A percentile compares a stretch with the other conserved stretches of the same genome.
Conservation (phyloP, 2,113 vertebrate species). For the Micromys minutus region DNA sequence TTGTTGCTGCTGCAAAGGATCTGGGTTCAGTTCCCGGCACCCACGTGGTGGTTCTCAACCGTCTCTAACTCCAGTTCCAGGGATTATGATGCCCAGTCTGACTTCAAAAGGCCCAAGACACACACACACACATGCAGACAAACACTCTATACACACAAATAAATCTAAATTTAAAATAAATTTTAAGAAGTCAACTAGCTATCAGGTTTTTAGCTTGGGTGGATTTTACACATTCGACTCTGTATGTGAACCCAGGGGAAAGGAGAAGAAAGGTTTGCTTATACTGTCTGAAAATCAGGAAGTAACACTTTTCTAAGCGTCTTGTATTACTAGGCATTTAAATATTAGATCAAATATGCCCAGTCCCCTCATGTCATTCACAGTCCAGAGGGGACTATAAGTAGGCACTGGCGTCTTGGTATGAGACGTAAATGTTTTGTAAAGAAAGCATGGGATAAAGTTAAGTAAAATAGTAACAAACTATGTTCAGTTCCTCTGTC, state of each 20-base stretch:
- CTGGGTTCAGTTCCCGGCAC: not conserved
- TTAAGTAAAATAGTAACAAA: not conserved
- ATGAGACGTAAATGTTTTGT: not conserved
- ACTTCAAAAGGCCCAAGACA: not conserved
- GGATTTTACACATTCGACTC: not conserved
- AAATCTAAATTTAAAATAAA: not conserved
- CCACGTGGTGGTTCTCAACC: not conserved
- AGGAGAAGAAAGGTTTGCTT: not conserved
- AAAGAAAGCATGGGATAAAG: not conserved
- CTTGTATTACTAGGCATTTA: not conserved
- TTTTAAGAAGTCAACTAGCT: conserved; percentile 3
- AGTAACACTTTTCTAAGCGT: not conserved
- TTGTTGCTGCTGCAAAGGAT: not conserved
- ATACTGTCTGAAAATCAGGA: not conserved
- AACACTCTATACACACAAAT: not conserved
- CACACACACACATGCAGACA: not conserved
- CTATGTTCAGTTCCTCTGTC: not conserved
- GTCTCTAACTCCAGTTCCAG: not conserved
- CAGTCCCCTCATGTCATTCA: not conserved
- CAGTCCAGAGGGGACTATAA: not conserved
- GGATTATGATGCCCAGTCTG: not conserved
- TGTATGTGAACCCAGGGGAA: not conserved
- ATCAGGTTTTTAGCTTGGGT: conserved; percentile 26
- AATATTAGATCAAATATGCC: not conserved
- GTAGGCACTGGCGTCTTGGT: not conserved